Percentiles rank a stretch among this genome's conserved stretches.
These are phyloP conservation scores for Oryzias dopingdopingensis DNA, from an alignment of 2,797 vertebrate species.

Conservation along the genomic window DNA sequence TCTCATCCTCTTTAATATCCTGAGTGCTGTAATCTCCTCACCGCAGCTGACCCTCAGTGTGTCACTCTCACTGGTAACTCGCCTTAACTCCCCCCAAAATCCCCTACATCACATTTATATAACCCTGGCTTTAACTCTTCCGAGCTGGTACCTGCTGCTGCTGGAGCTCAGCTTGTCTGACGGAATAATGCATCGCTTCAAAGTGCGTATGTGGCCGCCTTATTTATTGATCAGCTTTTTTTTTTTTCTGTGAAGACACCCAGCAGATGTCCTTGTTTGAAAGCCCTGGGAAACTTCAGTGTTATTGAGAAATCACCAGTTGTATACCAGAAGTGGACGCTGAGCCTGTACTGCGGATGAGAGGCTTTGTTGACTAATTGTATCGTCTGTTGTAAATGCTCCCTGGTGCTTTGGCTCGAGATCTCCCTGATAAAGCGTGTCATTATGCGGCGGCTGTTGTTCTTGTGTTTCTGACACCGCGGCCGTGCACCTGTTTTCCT, in stretches of 20 bases:
- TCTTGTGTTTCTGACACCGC: constrained; percentile 20
- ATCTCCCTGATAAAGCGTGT: constrained; percentile 27
- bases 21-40: constrained; percentile 75
- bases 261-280: constrained; percentile 53
- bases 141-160: constrained; percentile 23
- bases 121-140: constrained; percentile 29
- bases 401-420: constrained; percentile 29
- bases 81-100: constrained; percentile 52
- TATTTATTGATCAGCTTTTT: constrained; percentile 67
- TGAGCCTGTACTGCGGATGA: constrained; percentile 29
- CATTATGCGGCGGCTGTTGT: constrained; percentile 36
- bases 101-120: constrained; percentile 59
- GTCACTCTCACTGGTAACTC: constrained; percentile 49
- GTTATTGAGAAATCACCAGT: constrained; percentile 64
- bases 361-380: constrained; percentile 57
- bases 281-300: constrained; percentile 53
- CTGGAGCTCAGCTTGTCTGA: constrained; percentile 13
- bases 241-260: constrained; percentile 51
- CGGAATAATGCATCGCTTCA: constrained; percentile 41
- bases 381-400: constrained; percentile 40
- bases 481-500: constrained; percentile 16
- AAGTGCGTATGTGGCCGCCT: constrained; percentile 31
- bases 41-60: constrained; percentile 54
- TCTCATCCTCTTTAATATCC: constrained; percentile 70
- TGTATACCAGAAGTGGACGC: constrained; percentile 1